A percentile compares a stretch with the other conserved stretches of the same genome.
phyloP scores from a whole-genome alignment of 2,888 invertebrate species.

The Caenorhabditis sp. region DNA sequence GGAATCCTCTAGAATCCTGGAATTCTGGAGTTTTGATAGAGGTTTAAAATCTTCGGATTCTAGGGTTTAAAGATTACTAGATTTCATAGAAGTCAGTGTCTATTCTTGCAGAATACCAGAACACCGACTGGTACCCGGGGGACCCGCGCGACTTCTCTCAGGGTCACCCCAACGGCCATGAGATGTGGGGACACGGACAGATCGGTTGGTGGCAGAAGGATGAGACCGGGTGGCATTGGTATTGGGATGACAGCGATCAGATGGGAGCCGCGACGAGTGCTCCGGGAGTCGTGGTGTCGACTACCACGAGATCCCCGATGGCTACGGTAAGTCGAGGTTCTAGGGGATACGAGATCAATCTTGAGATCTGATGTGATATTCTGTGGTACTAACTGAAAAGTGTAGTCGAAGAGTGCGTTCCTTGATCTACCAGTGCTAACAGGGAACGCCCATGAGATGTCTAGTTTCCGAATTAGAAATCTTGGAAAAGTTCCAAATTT shows the following conservation, averaged over 20 bases:
- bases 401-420: too few species aligned
- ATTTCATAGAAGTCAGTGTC: background rate
- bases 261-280: background rate
- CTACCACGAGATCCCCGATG: constrained; percentile 22
- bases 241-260: constrained; percentile 36
- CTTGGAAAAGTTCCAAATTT: too few species aligned
- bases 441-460: too few species aligned
- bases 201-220: constrained; percentile 45
- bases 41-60: background rate
- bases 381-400: too few species aligned
- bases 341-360: background rate
- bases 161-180: constrained; percentile 63
- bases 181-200: constrained; percentile 62
- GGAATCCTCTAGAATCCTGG: background rate
- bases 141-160: constrained; percentile 54
- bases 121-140: constrained; percentile 50
- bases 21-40: background rate
- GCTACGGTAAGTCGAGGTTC: constrained; percentile 20
- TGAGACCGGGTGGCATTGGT: constrained; percentile 51
- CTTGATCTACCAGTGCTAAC: too few species aligned
- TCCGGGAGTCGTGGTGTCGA: background rate
- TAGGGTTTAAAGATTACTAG: too few species aligned
- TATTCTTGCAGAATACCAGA: constrained; percentile 45
- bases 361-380: too few species aligned
- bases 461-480: too few species aligned